A percentile compares a stretch with the other conserved stretches of the same genome.
phyloP scores from a whole-genome alignment of 2,797 vertebrate species.

The Sibirionetta formosa region DNA sequence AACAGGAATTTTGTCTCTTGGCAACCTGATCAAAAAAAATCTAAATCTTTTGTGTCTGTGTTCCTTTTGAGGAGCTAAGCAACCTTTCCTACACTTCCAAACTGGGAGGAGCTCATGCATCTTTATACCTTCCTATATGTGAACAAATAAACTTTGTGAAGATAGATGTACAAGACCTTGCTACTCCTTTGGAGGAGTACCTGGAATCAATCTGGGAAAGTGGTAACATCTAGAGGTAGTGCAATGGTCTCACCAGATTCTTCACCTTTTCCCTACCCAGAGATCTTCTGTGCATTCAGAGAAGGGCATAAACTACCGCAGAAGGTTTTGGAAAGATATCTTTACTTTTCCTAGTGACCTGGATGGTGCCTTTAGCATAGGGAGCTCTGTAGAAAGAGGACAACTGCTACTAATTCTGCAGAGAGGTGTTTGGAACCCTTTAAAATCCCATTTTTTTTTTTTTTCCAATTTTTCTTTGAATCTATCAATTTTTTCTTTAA shows the following conservation, averaged over 20 bases:
- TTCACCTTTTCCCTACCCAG: not conserved
- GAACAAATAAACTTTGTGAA: not conserved
- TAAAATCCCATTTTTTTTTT: not conserved
- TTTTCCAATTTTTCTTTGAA: no score
- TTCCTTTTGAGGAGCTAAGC: not conserved
- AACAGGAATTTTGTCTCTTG: not conserved
- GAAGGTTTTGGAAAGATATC: not conserved
- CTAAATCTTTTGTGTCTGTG: not conserved
- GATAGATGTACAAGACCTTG: not conserved
- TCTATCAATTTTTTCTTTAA: not conserved
- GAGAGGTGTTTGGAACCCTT: not conserved
- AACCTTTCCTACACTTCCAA: not conserved
- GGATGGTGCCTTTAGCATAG: not conserved
- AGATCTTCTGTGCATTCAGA: not conserved
- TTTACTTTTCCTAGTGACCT: not conserved
- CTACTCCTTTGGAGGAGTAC: not conserved
- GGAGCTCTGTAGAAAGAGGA: not conserved
- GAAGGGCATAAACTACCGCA: fast-evolving
- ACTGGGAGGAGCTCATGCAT: not conserved
- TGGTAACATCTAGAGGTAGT: not conserved
- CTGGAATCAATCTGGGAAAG: not conserved
- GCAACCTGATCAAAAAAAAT: not conserved
- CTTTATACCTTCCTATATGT: not conserved
- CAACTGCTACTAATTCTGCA: not conserved
- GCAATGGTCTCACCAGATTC: not conserved